Conservation (phyloP, 2,888 invertebrate genomes). For the Tinea trinotella region DNA sequence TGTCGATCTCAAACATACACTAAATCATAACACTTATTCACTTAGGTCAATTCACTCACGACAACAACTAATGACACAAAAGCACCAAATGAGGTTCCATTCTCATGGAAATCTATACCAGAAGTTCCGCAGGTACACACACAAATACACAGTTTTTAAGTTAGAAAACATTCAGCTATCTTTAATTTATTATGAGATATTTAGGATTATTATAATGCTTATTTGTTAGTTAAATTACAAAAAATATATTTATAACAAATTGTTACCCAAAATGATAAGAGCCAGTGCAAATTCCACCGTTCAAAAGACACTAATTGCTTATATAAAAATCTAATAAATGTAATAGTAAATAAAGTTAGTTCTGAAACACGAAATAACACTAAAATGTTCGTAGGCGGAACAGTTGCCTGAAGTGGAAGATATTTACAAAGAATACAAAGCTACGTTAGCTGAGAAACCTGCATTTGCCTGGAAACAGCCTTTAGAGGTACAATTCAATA, state of each 20-base stretch:
- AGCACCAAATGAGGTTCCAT: slow-evolving; percentile 45
- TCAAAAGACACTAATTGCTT: no score
- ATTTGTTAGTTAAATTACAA: no score
- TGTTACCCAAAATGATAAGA: no score
- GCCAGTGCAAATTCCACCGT: no score
- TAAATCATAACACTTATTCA: background rate
- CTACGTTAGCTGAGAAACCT: slow-evolving; percentile 51
- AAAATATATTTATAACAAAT: no score
- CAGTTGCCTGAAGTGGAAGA: slow-evolving; percentile 60
- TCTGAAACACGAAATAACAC: slow-evolving; percentile 27
- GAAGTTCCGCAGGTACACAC: slow-evolving; percentile 60
- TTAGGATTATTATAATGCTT: no score
- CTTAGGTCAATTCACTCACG: slow-evolving; percentile 28
- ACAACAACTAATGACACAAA: slow-evolving; percentile 36
- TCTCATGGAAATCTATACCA: slow-evolving; percentile 62
- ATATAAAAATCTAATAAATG: slow-evolving; percentile 19
- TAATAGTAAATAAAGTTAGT: slow-evolving; percentile 21
- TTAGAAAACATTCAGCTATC: background rate
- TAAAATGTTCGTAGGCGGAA: slow-evolving; percentile 41
- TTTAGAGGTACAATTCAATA: background rate
- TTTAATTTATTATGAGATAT: background rate
- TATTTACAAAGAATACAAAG: slow-evolving; percentile 37
- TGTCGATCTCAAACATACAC: no score
- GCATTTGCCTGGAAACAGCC: slow-evolving; percentile 25
- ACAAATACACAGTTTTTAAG: slow-evolving; percentile 26